Evolutionary conservation across 2,113 vertebrate species (phyloP), one percentile per base, ranked within the genome.

Genomic region (Felis chaus): DNA sequence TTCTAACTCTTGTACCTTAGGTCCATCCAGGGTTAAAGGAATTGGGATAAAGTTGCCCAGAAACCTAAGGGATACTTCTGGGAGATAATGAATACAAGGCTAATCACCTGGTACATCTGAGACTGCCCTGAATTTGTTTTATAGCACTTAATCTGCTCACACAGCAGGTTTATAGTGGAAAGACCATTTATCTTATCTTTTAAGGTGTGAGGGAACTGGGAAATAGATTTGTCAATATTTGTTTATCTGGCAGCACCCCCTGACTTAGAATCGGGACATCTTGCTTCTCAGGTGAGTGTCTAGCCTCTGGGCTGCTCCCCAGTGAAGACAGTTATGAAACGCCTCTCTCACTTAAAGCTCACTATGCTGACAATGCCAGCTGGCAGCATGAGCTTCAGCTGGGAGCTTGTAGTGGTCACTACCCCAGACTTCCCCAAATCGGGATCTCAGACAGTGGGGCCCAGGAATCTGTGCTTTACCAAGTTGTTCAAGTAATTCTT

Each of bases 341-440:
- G 2, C 31, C 23, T 74, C 14, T 33, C 6, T 45, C 29, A 39
- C 15, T 74, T 89, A 16, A 25, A 18, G 18, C 27, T 41, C 6
- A 0, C 36, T 31, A 0, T 31, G 7, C 7, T 0, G 15, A 83
- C 1, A 2, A 41, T 29, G 55, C 45, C 19, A 2, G 33, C 41
- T 25, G 2, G n/a, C 14, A 65, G 80, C 31, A 12, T n/a, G 50
- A 33, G 41, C 27, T 68, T 36, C 23, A 57, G 1, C 16, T 80
- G 53, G 12, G 53, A 79, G 33, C 0, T 80, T 86, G 31, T 1
- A 8, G 5, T 19, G 33, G 15, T 29, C 45, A 73, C 27, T 9
- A 31, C 1, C 25, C 3, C 27, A 53, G 4, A n/a, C 5, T 1
- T 48, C 29, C 23, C n/a, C 12, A 12, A 66, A 71, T 50, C 31